Evolutionary conservation across 2,888 invertebrate genomes (phyloP).

Genomic region (Orthosia incerta): DNA sequence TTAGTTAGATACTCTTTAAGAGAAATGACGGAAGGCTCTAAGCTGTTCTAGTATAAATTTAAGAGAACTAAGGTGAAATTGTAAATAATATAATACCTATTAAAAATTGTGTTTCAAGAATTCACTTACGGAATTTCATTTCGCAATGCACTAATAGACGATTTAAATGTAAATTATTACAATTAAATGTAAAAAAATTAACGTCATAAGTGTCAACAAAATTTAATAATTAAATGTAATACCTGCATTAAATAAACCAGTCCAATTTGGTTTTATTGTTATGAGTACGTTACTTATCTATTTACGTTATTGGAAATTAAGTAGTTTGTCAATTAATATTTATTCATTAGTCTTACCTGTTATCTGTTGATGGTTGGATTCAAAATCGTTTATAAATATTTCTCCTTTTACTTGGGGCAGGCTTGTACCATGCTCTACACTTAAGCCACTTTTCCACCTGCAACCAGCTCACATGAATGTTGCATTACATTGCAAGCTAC

Average conservation of each 20-base stretch:
- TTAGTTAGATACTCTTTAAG: constrained; percentile 73
- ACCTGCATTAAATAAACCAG: constrained; percentile 44
- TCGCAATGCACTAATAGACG: constrained; percentile 61
- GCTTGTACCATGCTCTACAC: neutral
- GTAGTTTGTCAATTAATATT: constrained; percentile 39
- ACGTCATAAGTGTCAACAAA: constrained; percentile 59
- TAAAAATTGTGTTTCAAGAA: constrained; percentile 50
- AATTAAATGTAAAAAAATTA: constrained; percentile 55
- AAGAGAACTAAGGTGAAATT: constrained; percentile 41
- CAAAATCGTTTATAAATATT: neutral
- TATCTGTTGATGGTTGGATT: neutral
- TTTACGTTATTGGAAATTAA: constrained; percentile 24
- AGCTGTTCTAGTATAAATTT: constrained; percentile 65
- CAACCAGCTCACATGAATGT: too few relatives aligned
- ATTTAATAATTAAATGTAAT: constrained; percentile 44
- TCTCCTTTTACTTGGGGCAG: neutral
- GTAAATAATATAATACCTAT: constrained; percentile 51
- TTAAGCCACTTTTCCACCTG: too few relatives aligned
- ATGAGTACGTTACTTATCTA: constrained; percentile 21
- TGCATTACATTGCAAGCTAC: too few relatives aligned
- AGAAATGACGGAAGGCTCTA: constrained; percentile 71
- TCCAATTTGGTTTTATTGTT: constrained; percentile 43
- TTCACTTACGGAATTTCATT: constrained; percentile 56
- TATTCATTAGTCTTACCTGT: constrained; percentile 13
- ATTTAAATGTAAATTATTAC: constrained; percentile 57